Conservation (phyloP, 2,888 invertebrate genomes). For the Epinotia bilunana region DNA sequence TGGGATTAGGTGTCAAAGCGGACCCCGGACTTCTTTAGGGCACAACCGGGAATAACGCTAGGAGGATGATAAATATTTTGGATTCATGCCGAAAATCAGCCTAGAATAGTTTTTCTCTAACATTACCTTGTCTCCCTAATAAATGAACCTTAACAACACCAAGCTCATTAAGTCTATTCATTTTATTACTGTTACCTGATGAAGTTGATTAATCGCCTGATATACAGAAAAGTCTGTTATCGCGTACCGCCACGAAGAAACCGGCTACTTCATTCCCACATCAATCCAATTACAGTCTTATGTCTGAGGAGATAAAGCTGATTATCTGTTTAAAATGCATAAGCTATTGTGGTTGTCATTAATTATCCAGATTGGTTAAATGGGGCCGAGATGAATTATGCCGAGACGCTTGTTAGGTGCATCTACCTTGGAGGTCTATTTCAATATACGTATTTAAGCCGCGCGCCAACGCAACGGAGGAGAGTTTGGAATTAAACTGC, state of each 20-base stretch:
- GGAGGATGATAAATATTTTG: too few relatives aligned
- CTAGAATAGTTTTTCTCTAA: not conserved
- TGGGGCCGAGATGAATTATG: conserved; percentile 33
- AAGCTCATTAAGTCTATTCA: conserved; percentile 40
- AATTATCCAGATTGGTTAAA: conserved; percentile 41
- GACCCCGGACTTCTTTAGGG: too few relatives aligned
- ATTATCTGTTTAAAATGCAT: not conserved
- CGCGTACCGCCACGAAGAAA: conserved; percentile 38
- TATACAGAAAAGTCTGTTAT: conserved; percentile 44
- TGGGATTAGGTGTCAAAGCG: too few relatives aligned
- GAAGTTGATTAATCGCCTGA: conserved; percentile 43
- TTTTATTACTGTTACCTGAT: conserved; percentile 40
- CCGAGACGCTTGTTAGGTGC: conserved; percentile 26
- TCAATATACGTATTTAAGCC: not conserved
- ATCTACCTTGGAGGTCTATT: conserved; percentile 18
- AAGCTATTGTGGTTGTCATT: conserved; percentile 33
- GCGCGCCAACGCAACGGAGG: too few relatives aligned
- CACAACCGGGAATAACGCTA: too few relatives aligned
- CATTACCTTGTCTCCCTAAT: not conserved
- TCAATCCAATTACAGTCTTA: not conserved
- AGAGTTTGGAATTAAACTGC: too few relatives aligned
- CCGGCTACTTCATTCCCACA: not conserved
- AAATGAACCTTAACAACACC: conserved; percentile 23
- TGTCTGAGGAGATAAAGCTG: conserved; percentile 6
- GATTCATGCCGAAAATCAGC: too few relatives aligned